phyloP scores from a whole-genome alignment of 1,140 invertebrate species.

The Orussus abietinus region DNA sequence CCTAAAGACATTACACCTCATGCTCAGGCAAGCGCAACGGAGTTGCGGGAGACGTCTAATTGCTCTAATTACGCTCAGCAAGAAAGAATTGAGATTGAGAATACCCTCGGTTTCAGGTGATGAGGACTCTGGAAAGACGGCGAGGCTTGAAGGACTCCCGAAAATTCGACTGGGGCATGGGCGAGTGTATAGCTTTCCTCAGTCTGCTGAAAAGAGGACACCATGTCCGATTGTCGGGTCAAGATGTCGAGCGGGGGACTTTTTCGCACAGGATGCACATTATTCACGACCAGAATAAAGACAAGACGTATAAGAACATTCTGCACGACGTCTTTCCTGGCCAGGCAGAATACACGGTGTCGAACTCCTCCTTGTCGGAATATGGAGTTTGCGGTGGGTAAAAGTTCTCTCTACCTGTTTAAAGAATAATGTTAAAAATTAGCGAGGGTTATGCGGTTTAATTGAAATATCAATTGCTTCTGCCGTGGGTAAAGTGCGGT shows the following conservation, averaged over 20 bases:
- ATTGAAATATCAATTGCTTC: too few species aligned
- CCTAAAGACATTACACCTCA: slow-evolving; percentile 61
- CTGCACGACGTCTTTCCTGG: slow-evolving; percentile 68
- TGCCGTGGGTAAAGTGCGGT: too few species aligned
- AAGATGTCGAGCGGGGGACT: slow-evolving; percentile 86
- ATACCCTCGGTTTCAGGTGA: slow-evolving; percentile 58
- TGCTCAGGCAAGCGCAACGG: slow-evolving; percentile 36
- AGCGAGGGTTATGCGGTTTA: slow-evolving; percentile 1
- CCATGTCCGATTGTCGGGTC: slow-evolving; percentile 68
- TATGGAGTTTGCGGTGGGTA: slow-evolving; percentile 64
- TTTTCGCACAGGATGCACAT: slow-evolving; percentile 80
- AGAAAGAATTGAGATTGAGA: slow-evolving; percentile 17
- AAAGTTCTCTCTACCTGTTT: slow-evolving; percentile 4
- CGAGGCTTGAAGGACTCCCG: slow-evolving; percentile 65
- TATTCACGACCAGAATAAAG: slow-evolving; percentile 74
- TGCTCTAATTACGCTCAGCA: not conserved
- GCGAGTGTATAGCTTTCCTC: slow-evolving; percentile 80
- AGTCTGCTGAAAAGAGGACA: slow-evolving; percentile 64
- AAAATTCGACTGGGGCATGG: slow-evolving; percentile 79
- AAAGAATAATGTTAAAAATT: slow-evolving; percentile 2
- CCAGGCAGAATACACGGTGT: slow-evolving; percentile 72
- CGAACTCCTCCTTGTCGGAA: slow-evolving; percentile 79
- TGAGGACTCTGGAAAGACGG: slow-evolving; percentile 58
- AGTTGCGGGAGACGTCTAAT: too few species aligned
- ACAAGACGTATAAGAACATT: slow-evolving; percentile 61